phyloP scores from a whole-genome alignment of 2,888 invertebrate species.

The Gandaritis pyraliata region DNA sequence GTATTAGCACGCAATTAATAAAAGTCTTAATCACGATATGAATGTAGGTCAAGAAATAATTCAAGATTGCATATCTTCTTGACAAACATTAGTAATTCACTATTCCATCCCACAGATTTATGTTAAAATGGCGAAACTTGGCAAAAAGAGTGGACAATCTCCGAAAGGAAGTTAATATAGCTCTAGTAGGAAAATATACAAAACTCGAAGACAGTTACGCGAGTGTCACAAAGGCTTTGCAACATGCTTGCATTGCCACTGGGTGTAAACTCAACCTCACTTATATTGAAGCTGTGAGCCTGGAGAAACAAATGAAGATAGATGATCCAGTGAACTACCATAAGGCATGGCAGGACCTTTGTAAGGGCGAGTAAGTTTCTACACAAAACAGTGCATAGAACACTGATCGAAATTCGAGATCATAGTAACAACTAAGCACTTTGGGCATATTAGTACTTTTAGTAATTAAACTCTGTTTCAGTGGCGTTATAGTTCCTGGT shows the following conservation, averaged over 20 bases:
- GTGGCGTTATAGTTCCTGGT: conserved; percentile 98
- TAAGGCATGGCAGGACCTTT: conserved; percentile 96
- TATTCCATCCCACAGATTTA: conserved; percentile 80
- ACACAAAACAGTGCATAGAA: too few species aligned
- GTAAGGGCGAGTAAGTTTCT: conserved; percentile 90
- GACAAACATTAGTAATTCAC: too few species aligned
- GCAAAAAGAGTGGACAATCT: conserved; percentile 93
- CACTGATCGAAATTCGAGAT: too few species aligned
- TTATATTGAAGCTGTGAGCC: conserved; percentile 95
- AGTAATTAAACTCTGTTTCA: conserved; percentile 56
- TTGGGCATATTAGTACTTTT: background rate
- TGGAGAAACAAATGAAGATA: conserved; percentile 90
- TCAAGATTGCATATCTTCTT: background rate
- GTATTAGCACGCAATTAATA: background rate
- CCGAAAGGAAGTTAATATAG: conserved; percentile 93
- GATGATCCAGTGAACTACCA: conserved; percentile 93
- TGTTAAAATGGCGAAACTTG: conserved; percentile 95
- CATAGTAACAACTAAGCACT: background rate
- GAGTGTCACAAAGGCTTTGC: conserved; percentile 96
- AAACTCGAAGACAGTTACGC: conserved; percentile 98
- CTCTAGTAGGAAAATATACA: conserved; percentile 98
- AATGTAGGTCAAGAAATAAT: conserved; percentile 12
- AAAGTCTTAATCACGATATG: background rate
- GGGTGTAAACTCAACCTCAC: conserved; percentile 94
- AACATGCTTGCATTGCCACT: conserved; percentile 95